Evolutionary conservation across 2,113 vertebrate genomes (phyloP).

Genomic region (Myanophis thanlyinensis): DNA sequence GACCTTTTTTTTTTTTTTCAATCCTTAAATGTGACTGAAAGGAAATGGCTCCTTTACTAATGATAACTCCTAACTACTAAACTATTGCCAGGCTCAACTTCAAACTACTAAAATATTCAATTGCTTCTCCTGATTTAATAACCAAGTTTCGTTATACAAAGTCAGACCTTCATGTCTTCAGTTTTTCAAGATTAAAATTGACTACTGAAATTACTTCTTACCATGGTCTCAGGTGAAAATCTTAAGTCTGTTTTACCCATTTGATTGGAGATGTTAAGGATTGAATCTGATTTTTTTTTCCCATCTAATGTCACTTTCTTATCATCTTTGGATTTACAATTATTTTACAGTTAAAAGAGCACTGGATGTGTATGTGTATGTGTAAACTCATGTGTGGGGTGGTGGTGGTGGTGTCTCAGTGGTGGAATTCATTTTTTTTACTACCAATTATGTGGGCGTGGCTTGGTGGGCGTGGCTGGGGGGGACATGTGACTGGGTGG

Average conservation of each 20-base stretch:
- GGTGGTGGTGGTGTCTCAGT: too few species aligned
- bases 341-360: background rate
- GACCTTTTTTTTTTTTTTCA: background rate
- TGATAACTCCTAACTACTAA: background rate
- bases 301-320: background rate
- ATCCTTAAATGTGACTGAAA: background rate
- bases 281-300: background rate
- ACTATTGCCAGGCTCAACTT: background rate
- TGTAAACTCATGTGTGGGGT: too few species aligned
- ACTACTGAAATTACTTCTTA: background rate
- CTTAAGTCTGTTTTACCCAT: background rate
- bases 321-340: background rate
- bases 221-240: background rate
- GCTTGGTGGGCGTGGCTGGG: too few species aligned
- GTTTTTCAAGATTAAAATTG: background rate
- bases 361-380: too few species aligned
- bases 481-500: too few species aligned
- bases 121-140: background rate
- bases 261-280: background rate
- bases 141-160: background rate
- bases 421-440: too few species aligned
- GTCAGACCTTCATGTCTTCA: background rate
- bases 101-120: background rate
- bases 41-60: background rate
- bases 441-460: too few species aligned